Base-by-base conservation (phyloP, 2,888 invertebrate genomes). In the Piscicola geometra region DNA sequence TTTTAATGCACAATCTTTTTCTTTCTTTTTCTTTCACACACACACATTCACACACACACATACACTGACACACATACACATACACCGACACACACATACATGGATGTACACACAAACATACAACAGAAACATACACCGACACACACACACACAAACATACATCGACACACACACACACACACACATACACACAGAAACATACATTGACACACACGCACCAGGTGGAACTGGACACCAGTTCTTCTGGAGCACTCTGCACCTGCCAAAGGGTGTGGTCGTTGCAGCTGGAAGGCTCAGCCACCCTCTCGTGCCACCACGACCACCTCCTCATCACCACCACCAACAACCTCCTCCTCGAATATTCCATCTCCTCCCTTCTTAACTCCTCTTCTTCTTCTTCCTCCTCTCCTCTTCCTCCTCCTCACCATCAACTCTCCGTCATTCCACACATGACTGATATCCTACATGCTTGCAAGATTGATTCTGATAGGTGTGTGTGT, bases 381-480 rank as follows among this genome's bases (percentile, higher is more conserved):
- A 15, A 9, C 60, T 56, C 60, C n/a, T 41, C 36, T 35, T 1
- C 36, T 33, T 33, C 25, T 21, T 9, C 41, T 73, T 2, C 73
- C 64, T 0, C 56, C 47, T 3, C 60, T 41, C 25, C 28, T 9
- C 41, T 73, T 2, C 73, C 73, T 0, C 56, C 47, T 3, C 60
- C 73, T 5, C 25, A n/a, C 1, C 18, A 52, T 33, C 2, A 5
- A 3, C 35, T 73, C 30, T 73, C 73, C 36, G 35, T 73, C 52
- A 73, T 73, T 35, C 73, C 73, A 1, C 73, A 60, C 64, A 64
- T 73, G 64, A 60, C 64, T 35, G 73, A 73, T 36, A 33, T 64
- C 1, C 73, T 73, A 1, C 73, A 73, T 56, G 73, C 73, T n/a
- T 1, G 35, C 5, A 56, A 56, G 36, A 21, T 73, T 5, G 47